These are phyloP conservation scores for Pantherophis alleghaniensis DNA, from an alignment of 2,797 vertebrate genomes.

Conservation along the genomic window DNA sequence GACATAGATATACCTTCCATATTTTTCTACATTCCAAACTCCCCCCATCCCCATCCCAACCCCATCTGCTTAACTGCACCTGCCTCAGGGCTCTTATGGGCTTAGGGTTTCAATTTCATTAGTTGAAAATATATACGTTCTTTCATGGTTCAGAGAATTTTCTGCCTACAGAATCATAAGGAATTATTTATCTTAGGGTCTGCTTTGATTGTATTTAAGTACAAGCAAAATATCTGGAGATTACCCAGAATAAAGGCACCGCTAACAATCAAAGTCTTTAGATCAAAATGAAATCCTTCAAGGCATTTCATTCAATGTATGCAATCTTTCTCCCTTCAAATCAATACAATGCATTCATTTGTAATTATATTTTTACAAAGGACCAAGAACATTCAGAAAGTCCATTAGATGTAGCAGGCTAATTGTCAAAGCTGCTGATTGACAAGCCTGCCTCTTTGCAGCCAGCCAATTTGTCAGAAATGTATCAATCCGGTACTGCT, in stretches of 20 bases:
- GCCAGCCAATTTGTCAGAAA: neutral
- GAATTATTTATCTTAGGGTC: neutral
- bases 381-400: neutral
- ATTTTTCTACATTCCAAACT: neutral
- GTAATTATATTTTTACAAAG: neutral
- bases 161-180: slow-evolving; percentile 11
- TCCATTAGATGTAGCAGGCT: neutral
- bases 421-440: neutral
- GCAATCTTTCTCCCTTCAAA: neutral
- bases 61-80: neutral
- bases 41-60: too few species aligned
- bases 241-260: neutral
- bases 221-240: neutral
- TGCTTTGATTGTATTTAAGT: neutral
- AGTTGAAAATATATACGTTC: neutral
- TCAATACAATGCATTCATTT: neutral
- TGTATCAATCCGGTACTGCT: neutral
- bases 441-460: neutral
- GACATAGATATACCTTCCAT: neutral
- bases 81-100: neutral
- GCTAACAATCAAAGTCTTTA: neutral
- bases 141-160: neutral
- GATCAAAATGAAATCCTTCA: slow-evolving; percentile 12
- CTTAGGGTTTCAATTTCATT: neutral
- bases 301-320: neutral